Conservation (phyloP, 1,140 invertebrate genomes). For the Arion vulgaris region DNA sequence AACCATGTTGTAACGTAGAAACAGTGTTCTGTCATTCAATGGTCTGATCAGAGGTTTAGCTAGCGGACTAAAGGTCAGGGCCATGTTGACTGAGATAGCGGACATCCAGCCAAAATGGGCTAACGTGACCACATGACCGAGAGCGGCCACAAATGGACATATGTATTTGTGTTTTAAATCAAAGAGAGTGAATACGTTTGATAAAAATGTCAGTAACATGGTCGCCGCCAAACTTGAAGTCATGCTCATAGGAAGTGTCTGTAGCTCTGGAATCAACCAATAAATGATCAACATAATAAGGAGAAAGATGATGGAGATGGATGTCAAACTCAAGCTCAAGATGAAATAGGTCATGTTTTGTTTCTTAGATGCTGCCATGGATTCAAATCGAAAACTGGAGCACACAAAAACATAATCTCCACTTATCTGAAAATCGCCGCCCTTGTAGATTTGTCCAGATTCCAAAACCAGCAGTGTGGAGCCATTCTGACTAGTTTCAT, state of each 20-base stretch:
- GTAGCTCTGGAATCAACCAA: not conserved
- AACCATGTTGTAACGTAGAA: not conserved
- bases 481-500: not conserved
- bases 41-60: not conserved
- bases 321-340: not conserved
- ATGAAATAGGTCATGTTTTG: not conserved
- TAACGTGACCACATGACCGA: not conserved
- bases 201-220: not conserved
- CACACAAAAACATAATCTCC: not conserved
- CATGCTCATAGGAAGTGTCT: not conserved
- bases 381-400: not conserved
- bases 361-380: not conserved
- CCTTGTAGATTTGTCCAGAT: not conserved
- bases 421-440: not conserved
- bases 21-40: not conserved
- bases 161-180: not conserved
- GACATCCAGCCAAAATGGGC: constrained; percentile 18
- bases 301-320: not conserved
- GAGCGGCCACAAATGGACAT: not conserved
- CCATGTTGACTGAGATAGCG: constrained; percentile 7
- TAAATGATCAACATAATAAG: not conserved
- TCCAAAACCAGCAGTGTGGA: not conserved
- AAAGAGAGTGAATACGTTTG: not conserved
- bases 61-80: constrained; percentile 3
- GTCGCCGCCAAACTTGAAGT: not conserved